A percentile compares a stretch with the other conserved stretches of the same genome.
These are phyloP conservation scores for Chaunax sp. DNA, from an alignment of 2,797 vertebrate genomes.

Conservation along the genomic window DNA sequence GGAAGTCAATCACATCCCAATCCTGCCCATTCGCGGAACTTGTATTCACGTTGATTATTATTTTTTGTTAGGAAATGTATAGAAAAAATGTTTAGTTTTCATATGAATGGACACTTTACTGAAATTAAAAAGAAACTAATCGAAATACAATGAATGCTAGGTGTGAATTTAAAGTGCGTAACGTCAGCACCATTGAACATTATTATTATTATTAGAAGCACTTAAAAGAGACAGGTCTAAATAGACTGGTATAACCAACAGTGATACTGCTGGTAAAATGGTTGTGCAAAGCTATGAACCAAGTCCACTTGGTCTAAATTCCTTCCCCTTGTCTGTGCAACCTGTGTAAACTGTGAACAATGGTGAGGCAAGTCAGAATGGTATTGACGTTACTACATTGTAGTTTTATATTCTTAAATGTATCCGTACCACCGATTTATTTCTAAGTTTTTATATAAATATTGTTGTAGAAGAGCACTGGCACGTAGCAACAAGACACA, in stretches of 20 bases:
- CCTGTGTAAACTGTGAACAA: conserved; percentile 82
- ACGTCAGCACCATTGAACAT: conserved; percentile 78
- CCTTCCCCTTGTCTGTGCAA: conserved; percentile 68
- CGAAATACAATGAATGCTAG: conserved; percentile 79
- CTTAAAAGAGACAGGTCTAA: conserved; percentile 66
- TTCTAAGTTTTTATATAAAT: conserved; percentile 84
- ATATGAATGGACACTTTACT: conserved; percentile 87
- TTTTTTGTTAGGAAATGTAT: conserved; percentile 82
- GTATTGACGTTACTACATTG: conserved; percentile 83
- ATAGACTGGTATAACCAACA: conserved; percentile 44
- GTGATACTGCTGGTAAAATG: conserved; percentile 39
- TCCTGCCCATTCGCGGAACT: conserved; percentile 85
- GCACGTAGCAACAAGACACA: conserved; percentile 81
- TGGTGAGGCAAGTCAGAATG: conserved; percentile 79
- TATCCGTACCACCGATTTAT: conserved; percentile 81
- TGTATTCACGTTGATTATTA: conserved; percentile 84
- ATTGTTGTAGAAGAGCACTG: conserved; percentile 83
- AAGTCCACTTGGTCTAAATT: conserved; percentile 63
- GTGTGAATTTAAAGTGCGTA: conserved; percentile 77
- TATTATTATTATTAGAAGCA: conserved; percentile 69
- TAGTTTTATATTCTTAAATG: conserved; percentile 86
- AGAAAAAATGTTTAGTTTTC: conserved; percentile 85
- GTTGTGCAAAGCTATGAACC: conserved; percentile 62
- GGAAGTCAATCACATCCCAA: conserved; percentile 86
- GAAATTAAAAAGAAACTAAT: conserved; percentile 80